Evolutionary conservation across 64 coral and sea anemone genomes (phyloP).

Genomic region (Orbicella faveolata): DNA sequence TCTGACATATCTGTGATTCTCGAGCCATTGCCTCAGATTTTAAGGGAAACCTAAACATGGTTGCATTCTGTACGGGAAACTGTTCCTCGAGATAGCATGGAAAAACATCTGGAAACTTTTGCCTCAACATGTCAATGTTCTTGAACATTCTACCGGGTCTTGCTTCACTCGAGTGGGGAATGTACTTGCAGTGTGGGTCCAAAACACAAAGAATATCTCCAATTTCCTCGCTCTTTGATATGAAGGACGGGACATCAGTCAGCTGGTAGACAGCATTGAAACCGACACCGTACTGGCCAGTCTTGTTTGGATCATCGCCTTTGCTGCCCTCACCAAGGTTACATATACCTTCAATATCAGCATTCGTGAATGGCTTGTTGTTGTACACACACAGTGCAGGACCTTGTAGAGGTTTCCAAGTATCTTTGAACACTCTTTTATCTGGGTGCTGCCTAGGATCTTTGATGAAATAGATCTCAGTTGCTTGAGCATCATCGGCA

Average conservation of each 20-base stretch:
- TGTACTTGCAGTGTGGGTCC: constrained; percentile 70
- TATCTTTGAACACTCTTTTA: constrained; percentile 62
- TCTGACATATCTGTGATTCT: constrained; percentile 24
- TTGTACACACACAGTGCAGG: constrained; percentile 85
- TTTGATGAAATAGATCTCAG: constrained; percentile 75
- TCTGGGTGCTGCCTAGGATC: constrained; percentile 56
- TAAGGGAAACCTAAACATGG: constrained; percentile 70
- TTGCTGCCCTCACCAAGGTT: constrained; percentile 77
- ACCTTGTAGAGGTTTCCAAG: constrained; percentile 74
- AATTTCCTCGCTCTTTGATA: constrained; percentile 60
- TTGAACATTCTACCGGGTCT: constrained; percentile 65
- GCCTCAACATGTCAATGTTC: constrained; percentile 38
- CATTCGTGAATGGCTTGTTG: constrained; percentile 71
- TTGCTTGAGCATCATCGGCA: constrained; percentile 89
- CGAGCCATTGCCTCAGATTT: constrained; percentile 40
- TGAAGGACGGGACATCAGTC: constrained; percentile 73
- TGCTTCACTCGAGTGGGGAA: constrained; percentile 49
- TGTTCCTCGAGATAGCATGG: constrained; percentile 50
- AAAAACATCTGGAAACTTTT: constrained; percentile 69
- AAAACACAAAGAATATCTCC: constrained; percentile 77
- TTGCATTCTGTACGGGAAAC: constrained; percentile 55
- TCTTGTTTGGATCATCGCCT: constrained; percentile 88
- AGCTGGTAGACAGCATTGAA: constrained; percentile 92
- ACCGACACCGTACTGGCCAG: constrained; percentile 82
- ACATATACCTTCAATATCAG: constrained; percentile 65